Evolutionary conservation across 2,888 invertebrate genomes (phyloP).

Genomic region (Protonemura montana): DNA sequence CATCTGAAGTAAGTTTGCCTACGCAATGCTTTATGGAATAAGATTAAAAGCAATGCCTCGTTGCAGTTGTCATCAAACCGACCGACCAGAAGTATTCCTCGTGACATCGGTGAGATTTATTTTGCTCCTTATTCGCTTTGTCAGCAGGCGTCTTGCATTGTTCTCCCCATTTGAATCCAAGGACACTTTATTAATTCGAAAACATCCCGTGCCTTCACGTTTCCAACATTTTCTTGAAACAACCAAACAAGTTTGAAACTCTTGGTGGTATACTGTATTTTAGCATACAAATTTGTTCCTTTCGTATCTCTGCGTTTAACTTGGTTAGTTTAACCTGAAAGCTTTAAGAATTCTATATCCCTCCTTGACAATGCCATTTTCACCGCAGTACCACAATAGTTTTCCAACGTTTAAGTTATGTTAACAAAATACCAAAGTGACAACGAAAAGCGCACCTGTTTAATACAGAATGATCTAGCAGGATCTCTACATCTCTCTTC

Average conservation of each 20-base stretch:
- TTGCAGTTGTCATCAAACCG: slow-evolving; percentile 1
- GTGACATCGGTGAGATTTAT: slow-evolving; percentile 13
- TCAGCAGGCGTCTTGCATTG: slow-evolving; percentile 8
- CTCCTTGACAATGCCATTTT: neutral
- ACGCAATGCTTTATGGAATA: neutral
- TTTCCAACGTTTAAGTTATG: neutral
- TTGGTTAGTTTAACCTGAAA: neutral
- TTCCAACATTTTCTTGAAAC: neutral
- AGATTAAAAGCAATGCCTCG: slow-evolving; percentile 26
- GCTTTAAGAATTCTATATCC: neutral
- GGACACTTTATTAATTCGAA: neutral
- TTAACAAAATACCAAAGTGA: neutral
- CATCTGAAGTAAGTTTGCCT: neutral
- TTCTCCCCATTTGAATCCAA: neutral
- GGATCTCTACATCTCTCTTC: too few relatives aligned
- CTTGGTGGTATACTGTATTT: neutral
- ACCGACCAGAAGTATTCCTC: neutral
- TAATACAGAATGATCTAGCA: neutral
- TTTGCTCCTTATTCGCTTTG: neutral
- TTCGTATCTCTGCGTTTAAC: neutral
- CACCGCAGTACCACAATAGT: neutral
- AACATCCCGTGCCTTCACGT: neutral
- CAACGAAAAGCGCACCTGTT: neutral
- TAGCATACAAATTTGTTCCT: neutral
- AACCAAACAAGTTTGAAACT: neutral